Base-by-base conservation (phyloP, 2,113 vertebrate species). In the Campylomormyrus numenius region DNA sequence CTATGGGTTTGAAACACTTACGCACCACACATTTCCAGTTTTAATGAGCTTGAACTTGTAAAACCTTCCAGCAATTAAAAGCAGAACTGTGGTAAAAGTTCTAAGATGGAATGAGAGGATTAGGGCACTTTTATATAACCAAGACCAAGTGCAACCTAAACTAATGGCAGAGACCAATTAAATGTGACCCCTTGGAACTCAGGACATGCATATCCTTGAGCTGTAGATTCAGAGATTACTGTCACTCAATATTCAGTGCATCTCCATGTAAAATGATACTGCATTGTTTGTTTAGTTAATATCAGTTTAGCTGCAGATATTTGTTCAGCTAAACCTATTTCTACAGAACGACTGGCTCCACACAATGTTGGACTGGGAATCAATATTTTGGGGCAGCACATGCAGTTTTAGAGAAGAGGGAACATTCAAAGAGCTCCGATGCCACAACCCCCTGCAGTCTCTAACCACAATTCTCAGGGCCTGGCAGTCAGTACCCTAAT, bases 141-240 rank as follows among this genome's bases (percentile, higher is more conserved):
- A 46, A 88, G 93, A 91, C 35, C 92, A 92, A 92, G 86, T 93
- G 92, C 89, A 66, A 80, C 31, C 42, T 31, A 45, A 66, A 39
- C 58, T 7, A 42, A 53, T 15, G 88, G 8, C 35, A 88, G 42
- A 77, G 84, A 90, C 89, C 90, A 48, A 48, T 49, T 27, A 86
- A 86, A 15, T 56, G 89, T 90, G 31, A 70, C 77, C 80, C 19
- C 85, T 88, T 52, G 42, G 87, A 89, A 87, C 89, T 66, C 5
- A n/a, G 88, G 52, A 91, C 85, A 13, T 77, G 48, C 8, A 31
- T 86, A 24, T 42, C 74, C 74, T 39, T 80, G 35, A 80, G 31
- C 74, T 80, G 74, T 19, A 80, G 74, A 42, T 42, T 80, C 74
- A 17, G 17, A 35, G 74, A 80, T 80, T 80, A 80, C 74, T 39